Evolutionary conservation across 1,140 invertebrate species (phyloP), one percentile per base, ranked within the genome.

Genomic region (Branchinecta lindahli): DNA sequence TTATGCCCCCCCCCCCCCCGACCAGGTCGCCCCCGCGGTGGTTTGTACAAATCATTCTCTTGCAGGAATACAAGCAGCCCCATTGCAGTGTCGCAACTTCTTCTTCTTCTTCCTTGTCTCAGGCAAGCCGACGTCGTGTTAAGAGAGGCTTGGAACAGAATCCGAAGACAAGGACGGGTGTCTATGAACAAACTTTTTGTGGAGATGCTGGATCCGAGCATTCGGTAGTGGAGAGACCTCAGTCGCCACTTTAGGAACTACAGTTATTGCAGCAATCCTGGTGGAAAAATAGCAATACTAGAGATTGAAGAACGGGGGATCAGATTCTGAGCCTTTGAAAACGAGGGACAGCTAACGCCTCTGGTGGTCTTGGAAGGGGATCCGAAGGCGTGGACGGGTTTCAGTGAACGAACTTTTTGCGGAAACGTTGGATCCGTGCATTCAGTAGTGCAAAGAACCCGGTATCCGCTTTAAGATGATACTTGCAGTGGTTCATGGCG

Each of bases 341-440:
- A n/a, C n/a, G n/a, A n/a, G n/a, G n/a, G n/a, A n/a, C n/a, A n/a
- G n/a, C n/a, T n/a, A n/a, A 33, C 33, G 33, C 33, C 33, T 33
- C 33, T 33, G 33, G 33, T 33, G 33, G 33, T 33, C 33, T 33
- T n/a, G n/a, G n/a, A n/a, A n/a, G n/a, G n/a, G n/a, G n/a, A n/a
- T n/a, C n/a, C n/a, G n/a, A n/a, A n/a, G n/a, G n/a, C n/a, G n/a
- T n/a, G n/a, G 91, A 18, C 88, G 89, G 76, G 89, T 94, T 69
- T 86, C 87, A 68, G 94, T 98, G 91, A 96, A 97, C 81, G 97
- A 97, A 81, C 84, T 97, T 8, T 96, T 98, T 79, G 84, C 95
- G 44, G 94, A 98, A 82, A 98, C 97, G 94, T 82, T 97, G 69
- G 94, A 96, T 78, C 86, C 88, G 4, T 84, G 84, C 73, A 80